phyloP scores from a whole-genome alignment of 2,113 vertebrate species.

The Pedetes capensis region DNA sequence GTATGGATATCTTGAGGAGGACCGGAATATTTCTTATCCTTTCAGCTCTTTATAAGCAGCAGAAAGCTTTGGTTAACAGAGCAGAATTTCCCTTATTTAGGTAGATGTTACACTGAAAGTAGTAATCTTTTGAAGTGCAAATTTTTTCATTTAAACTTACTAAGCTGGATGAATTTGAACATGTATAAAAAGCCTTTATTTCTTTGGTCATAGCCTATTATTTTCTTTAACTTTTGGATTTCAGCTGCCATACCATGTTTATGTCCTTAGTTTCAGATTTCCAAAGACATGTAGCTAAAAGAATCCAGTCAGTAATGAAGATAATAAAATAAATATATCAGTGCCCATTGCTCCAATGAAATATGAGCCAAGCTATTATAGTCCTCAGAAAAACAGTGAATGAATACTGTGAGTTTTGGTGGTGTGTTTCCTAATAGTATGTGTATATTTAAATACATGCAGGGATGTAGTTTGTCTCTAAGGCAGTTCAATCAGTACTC shows the following conservation, averaged over 20 bases:
- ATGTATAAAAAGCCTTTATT: neutral
- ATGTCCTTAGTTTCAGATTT: neutral
- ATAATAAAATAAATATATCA: neutral
- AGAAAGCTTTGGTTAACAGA: constrained; percentile 44
- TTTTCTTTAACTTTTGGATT: constrained; percentile 18
- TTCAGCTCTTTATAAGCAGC: constrained; percentile 14
- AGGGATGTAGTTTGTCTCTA: neutral
- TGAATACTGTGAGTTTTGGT: neutral
- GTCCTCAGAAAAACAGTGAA: neutral
- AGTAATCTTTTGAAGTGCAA: constrained; percentile 44
- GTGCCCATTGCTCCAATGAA: neutral
- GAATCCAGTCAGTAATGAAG: neutral
- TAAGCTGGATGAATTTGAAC: constrained; percentile 32
- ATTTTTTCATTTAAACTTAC: constrained; percentile 57
- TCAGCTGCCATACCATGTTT: neutral
- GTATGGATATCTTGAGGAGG: neutral
- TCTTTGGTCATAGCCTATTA: neutral
- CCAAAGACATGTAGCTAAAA: neutral
- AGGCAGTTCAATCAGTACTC: neutral
- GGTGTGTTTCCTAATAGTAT: neutral
- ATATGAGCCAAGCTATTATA: neutral
- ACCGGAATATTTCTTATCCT: neutral
- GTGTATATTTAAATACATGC: neutral
- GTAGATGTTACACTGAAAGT: neutral
- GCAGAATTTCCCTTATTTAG: constrained; percentile 18